These are phyloP conservation scores for Pinctada fucata DNA, from an alignment of 2,888 invertebrate genomes.

Conservation along the genomic window DNA sequence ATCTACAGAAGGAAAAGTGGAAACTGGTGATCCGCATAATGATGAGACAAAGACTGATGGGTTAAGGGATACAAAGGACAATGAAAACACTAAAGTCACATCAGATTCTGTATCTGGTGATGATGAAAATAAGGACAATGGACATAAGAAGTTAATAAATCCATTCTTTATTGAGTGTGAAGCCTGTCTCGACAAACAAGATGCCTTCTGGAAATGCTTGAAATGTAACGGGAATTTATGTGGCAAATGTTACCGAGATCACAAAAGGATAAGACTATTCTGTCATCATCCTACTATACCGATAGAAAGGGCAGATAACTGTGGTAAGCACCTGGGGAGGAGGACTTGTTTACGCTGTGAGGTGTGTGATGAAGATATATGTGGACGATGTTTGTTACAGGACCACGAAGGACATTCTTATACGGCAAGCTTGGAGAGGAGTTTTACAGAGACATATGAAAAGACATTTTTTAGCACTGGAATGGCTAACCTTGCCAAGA, in stretches of 20 bases:
- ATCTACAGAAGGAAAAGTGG: too few relatives aligned
- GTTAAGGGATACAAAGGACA: too few relatives aligned
- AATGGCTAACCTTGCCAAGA: not conserved
- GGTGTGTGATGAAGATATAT: not conserved
- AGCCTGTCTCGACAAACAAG: not conserved
- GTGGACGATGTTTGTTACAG: not conserved
- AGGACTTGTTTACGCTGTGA: not conserved
- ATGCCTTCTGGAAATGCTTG: not conserved
- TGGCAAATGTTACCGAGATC: not conserved
- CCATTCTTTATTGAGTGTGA: not conserved
- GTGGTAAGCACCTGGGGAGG: not conserved
- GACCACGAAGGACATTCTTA: not conserved
- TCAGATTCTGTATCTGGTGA: too few relatives aligned
- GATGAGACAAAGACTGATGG: too few relatives aligned
- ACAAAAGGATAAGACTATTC: not conserved
- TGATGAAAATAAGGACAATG: too few relatives aligned
- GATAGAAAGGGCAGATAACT: not conserved
- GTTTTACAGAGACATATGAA: not conserved
- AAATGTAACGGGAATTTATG: not conserved
- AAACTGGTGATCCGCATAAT: too few relatives aligned
- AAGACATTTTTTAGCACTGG: not conserved
- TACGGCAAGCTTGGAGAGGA: not conserved
- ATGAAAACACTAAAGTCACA: too few relatives aligned
- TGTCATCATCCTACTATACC: not conserved
- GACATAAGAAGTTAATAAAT: not conserved